Percentiles rank a stretch among this genome's conserved stretches.
These are phyloP conservation scores for Cryptus viduatorius DNA, from an alignment of 2,888 invertebrate species.

Conservation along the genomic window DNA sequence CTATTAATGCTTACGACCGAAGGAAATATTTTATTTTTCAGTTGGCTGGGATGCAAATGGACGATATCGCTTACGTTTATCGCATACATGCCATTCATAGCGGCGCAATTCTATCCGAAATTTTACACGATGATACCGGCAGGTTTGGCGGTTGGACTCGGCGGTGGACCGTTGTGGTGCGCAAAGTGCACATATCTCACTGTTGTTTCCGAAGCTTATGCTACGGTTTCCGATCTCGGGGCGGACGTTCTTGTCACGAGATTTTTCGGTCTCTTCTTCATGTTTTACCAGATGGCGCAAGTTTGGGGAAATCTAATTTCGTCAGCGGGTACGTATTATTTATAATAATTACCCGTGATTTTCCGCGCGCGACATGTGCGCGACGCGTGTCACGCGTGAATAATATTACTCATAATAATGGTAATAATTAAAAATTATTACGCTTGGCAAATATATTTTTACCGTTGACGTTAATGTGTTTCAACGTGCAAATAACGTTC, in stretches of 20 bases:
- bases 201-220: slow-evolving; percentile 92
- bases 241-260: slow-evolving; percentile 93
- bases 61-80: slow-evolving; percentile 94
- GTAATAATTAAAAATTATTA: neutral
- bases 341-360: neutral
- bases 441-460: neutral
- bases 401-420: neutral
- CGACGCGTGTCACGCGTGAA: too few species aligned
- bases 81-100: slow-evolving; percentile 96
- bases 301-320: slow-evolving; percentile 97
- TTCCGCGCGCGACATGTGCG: neutral
- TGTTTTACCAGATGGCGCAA: slow-evolving; percentile 98
- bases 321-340: slow-evolving; percentile 89
- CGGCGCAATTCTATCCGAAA: slow-evolving; percentile 95
- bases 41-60: slow-evolving; percentile 96
- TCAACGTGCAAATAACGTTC: slow-evolving; percentile 17
- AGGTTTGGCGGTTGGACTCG: slow-evolving; percentile 93
- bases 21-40: slow-evolving; percentile 82
- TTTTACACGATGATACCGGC: slow-evolving; percentile 94
- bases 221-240: slow-evolving; percentile 89
- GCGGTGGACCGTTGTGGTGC: slow-evolving; percentile 97
- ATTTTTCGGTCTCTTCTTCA: slow-evolving; percentile 98
- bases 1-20: slow-evolving; percentile 8
- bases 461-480: neutral
- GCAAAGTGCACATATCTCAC: slow-evolving; percentile 98